Percentiles rank a stretch among this genome's conserved stretches.
Evolutionary conservation across 2,113 vertebrate species (phyloP).

Genomic region (Rattus rattus): DNA sequence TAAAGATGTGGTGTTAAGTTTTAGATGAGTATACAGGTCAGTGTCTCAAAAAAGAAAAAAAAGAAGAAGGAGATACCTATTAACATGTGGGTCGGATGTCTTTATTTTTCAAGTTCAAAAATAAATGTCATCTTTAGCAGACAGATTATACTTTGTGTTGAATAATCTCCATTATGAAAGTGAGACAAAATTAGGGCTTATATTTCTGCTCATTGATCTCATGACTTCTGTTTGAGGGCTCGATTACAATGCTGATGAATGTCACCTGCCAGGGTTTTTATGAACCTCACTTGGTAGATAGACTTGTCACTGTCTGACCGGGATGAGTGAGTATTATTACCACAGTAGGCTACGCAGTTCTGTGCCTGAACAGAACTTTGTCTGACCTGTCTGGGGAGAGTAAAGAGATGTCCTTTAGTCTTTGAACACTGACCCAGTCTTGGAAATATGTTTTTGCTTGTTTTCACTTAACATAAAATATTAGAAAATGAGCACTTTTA

Average conservation of each 20-base stretch:
- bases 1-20: slow-evolving; percentile 89
- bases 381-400: slow-evolving; percentile 9
- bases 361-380: slow-evolving; percentile 40
- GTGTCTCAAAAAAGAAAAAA: slow-evolving; percentile 85
- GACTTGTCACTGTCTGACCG: slow-evolving; percentile 45
- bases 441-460: slow-evolving; percentile 42
- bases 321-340: slow-evolving; percentile 54
- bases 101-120: slow-evolving; percentile 86
- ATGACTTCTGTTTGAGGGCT: slow-evolving; percentile 64
- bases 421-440: slow-evolving; percentile 43
- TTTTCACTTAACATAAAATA: slow-evolving; percentile 42
- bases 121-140: slow-evolving; percentile 82
- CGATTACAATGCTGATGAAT: slow-evolving; percentile 73
- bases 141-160: slow-evolving; percentile 78
- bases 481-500: slow-evolving; percentile 38
- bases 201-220: slow-evolving; percentile 69
- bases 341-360: slow-evolving; percentile 49
- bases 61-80: slow-evolving; percentile 86
- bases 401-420: not conserved
- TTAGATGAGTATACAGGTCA: slow-evolving; percentile 89
- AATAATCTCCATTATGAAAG: slow-evolving; percentile 76
- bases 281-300: not conserved
- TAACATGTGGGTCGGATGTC: slow-evolving; percentile 87
- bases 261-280: slow-evolving; percentile 71
- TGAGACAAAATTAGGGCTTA: slow-evolving; percentile 74